phyloP scores from a whole-genome alignment of 2,888 invertebrate species.

The Agriopis marginaria region DNA sequence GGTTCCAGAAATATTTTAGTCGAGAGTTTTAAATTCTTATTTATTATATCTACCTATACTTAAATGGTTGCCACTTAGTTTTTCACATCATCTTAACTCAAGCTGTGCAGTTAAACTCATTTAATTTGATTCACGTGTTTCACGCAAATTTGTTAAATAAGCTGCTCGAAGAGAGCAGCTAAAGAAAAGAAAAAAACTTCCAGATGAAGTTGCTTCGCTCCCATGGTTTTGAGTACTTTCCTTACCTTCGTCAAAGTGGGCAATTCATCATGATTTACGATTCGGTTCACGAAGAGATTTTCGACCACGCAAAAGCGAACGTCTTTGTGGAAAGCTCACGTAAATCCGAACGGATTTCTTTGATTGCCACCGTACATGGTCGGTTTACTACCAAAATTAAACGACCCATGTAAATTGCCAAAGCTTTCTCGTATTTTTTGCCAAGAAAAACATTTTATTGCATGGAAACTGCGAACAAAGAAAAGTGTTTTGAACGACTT shows the following conservation, averaged over 20 bases:
- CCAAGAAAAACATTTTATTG: conserved; percentile 53
- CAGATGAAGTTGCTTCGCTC: neutral
- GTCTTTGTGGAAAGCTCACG: conserved; percentile 56
- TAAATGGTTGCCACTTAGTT: neutral
- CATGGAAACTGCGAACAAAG: conserved; percentile 51
- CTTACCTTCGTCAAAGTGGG: conserved; percentile 26
- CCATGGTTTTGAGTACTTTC: conserved; percentile 9
- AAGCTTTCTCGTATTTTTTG: conserved; percentile 52
- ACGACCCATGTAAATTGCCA: conserved; percentile 53
- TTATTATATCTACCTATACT: neutral
- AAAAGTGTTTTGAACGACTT: conserved; percentile 34
- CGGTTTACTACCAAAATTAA: conserved; percentile 60
- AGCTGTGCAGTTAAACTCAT: neutral
- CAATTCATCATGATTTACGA: conserved; percentile 27
- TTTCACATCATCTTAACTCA: conserved; percentile 1
- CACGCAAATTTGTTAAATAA: neutral
- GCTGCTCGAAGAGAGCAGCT: neutral
- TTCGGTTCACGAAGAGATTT: conserved; percentile 38
- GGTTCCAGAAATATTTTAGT: conserved; percentile 66
- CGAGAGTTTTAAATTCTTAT: conserved; percentile 14
- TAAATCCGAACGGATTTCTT: conserved; percentile 70
- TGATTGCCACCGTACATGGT: conserved; percentile 72
- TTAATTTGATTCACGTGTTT: conserved; percentile 15
- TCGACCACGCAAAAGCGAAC: conserved; percentile 13
- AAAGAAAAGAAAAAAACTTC: neutral